Evolutionary conservation across 2,797 vertebrate genomes (phyloP).

Genomic region (Chelonia mydas): DNA sequence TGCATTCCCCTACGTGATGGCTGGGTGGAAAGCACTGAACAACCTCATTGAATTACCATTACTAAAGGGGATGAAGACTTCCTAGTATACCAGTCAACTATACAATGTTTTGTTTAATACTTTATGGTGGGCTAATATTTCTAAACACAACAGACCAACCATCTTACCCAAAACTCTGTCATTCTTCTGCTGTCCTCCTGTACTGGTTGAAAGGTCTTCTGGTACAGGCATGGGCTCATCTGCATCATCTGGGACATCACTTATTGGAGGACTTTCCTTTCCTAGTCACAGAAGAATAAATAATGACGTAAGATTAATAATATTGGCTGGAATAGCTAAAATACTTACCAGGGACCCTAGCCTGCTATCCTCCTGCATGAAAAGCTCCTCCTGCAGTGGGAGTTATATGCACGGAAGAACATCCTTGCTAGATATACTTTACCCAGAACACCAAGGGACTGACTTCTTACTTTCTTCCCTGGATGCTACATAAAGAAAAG

Average conservation of each 20-base stretch:
- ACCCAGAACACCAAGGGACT: neutral
- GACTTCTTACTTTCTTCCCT: neutral
- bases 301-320: neutral
- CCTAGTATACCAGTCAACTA: neutral
- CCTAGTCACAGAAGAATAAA: conserved; percentile 78
- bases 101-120: neutral
- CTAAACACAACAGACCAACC: neutral
- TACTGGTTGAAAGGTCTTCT: conserved; percentile 95
- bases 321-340: neutral
- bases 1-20: neutral
- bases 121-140: neutral
- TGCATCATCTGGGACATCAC: conserved; percentile 89
- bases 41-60: neutral
- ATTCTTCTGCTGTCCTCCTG: conserved; percentile 89
- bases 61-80: neutral
- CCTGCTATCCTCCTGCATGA: neutral
- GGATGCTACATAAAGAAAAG: neutral
- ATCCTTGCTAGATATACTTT: neutral
- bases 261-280: conserved; percentile 92
- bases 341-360: neutral
- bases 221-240: conserved; percentile 98
- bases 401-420: neutral
- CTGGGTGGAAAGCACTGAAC: neutral
- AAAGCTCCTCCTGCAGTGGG: neutral
- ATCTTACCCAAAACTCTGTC: conserved; percentile 90